Evolutionary conservation across 1,140 invertebrate species (phyloP).

Genomic region (Orchestia grillus): DNA sequence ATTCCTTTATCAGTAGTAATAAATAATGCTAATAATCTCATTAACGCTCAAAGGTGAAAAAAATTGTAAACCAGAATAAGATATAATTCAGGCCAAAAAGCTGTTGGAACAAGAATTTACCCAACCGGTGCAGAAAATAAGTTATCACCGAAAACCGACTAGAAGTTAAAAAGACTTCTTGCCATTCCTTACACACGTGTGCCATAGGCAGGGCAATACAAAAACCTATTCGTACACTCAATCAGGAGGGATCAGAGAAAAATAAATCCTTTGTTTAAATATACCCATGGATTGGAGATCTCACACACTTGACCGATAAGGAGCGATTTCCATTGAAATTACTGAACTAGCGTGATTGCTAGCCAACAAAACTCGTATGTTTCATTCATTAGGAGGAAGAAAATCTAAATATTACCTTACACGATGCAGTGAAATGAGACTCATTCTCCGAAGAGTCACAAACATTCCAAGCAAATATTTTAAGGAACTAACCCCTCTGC

Average conservation of each 20-base stretch:
- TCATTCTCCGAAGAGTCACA: too few species aligned
- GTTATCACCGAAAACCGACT: not conserved
- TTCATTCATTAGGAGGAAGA: too few species aligned
- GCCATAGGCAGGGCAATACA: not conserved
- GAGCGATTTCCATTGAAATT: not conserved
- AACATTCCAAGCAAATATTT: too few species aligned
- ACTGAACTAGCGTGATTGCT: not conserved
- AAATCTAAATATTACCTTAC: too few species aligned
- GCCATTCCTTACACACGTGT: not conserved
- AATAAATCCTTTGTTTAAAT: not conserved
- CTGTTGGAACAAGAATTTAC: not conserved
- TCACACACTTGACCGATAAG: not conserved
- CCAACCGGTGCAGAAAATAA: not conserved
- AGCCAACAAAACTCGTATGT: too few species aligned
- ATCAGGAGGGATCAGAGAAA: not conserved
- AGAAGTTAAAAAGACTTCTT: not conserved
- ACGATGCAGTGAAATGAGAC: too few species aligned
- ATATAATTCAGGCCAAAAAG: not conserved
- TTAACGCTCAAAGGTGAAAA: not conserved
- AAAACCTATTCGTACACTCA: not conserved
- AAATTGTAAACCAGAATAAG: not conserved
- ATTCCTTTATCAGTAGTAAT: not conserved
- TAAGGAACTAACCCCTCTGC: too few species aligned
- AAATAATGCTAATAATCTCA: not conserved
- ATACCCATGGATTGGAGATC: not conserved